These are phyloP conservation scores for Thinocorus orbignyianus DNA, from an alignment of 2,113 vertebrate genomes.

Conservation along the genomic window DNA sequence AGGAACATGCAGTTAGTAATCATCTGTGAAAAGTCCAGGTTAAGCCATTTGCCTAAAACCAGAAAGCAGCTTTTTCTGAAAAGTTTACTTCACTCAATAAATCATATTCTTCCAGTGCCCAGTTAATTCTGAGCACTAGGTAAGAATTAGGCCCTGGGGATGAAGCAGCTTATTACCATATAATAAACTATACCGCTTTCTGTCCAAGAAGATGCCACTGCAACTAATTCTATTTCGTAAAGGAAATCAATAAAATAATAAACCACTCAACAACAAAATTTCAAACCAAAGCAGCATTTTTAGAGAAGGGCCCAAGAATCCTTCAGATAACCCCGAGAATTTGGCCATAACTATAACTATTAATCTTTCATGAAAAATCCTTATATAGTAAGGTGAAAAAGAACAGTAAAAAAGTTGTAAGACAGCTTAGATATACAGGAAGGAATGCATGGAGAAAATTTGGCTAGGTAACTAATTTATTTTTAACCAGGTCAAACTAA, in stretches of 20 bases:
- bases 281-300: neutral
- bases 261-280: neutral
- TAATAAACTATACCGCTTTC: neutral
- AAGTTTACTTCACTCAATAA: neutral
- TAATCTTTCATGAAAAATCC: neutral
- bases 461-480: neutral
- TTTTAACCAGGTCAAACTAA: slow-evolving; percentile 21
- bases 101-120: neutral
- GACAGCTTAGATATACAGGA: neutral
- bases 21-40: neutral
- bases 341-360: neutral
- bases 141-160: neutral
- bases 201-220: neutral
- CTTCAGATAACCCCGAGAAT: neutral
- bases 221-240: neutral
- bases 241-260: neutral
- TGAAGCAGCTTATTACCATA: neutral
- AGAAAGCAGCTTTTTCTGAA: neutral
- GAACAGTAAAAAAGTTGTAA: neutral
- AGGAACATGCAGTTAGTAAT: neutral
- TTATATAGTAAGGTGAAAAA: neutral
- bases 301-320: neutral
- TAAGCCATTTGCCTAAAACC: neutral
- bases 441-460: neutral
- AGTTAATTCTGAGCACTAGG: neutral